These are phyloP conservation scores for Tragelaphus strepsiceros DNA, from an alignment of 2,113 vertebrate species.

Conservation along the genomic window DNA sequence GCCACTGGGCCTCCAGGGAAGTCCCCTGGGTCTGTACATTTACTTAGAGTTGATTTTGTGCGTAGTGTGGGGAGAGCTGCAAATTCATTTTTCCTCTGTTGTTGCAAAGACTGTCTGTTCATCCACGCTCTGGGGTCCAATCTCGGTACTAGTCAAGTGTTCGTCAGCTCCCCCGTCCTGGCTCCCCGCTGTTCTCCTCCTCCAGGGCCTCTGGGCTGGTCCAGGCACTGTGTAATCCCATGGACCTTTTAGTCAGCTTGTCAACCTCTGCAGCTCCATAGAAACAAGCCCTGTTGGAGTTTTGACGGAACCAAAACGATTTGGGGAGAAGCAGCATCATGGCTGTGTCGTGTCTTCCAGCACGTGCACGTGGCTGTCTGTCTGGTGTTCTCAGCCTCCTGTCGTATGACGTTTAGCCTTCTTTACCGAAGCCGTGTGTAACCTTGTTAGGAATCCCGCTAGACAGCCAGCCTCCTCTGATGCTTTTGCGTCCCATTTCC, in stretches of 20 bases:
- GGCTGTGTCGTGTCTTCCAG: accelerated
- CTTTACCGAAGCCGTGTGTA: accelerated
- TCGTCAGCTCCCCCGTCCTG: accelerated
- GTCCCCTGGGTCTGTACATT: neutral
- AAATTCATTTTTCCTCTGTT: accelerated
- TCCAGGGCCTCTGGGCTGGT: accelerated
- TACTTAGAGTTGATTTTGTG: neutral
- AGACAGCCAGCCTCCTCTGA: accelerated
- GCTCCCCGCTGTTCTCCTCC: accelerated
- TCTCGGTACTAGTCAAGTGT: accelerated
- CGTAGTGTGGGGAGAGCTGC: neutral
- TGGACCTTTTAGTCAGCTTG: accelerated
- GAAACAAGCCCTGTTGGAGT: too few relatives aligned
- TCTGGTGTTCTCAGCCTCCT: neutral
- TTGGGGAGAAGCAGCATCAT: accelerated
- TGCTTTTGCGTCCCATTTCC: accelerated
- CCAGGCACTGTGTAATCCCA: accelerated
- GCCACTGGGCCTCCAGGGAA: neutral
- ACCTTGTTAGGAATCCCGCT: accelerated
- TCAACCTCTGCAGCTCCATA: neutral
- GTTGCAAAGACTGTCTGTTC: accelerated
- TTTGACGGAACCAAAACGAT: neutral
- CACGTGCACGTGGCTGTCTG: accelerated
- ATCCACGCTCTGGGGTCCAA: accelerated
- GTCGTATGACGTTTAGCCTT: accelerated